Conservation (phyloP, 2,888 invertebrate species). For the Trichogramma dendrolimi region DNA sequence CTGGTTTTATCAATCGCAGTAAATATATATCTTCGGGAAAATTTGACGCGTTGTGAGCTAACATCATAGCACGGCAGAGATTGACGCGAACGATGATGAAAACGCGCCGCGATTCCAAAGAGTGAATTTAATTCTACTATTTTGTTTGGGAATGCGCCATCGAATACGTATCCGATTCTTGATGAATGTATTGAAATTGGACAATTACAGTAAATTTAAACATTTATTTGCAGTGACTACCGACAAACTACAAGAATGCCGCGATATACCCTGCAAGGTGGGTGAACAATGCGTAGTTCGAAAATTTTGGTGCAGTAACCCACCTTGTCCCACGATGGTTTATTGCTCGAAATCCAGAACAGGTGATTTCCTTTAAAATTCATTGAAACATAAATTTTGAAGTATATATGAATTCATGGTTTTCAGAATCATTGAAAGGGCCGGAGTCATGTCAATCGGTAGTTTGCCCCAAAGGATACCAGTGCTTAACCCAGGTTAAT, state of each 20-base stretch:
- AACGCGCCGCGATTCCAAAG: too few species aligned
- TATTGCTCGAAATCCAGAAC: slow-evolving; percentile 39
- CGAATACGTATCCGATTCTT: too few species aligned
- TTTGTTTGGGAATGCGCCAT: too few species aligned
- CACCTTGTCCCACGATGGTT: slow-evolving; percentile 42
- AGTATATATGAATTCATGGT: background rate
- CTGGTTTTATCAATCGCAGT: too few species aligned
- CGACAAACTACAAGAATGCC: slow-evolving; percentile 33
- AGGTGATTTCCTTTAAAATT: slow-evolving; percentile 32
- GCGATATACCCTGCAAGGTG: slow-evolving; percentile 33
- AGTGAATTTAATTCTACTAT: too few species aligned
- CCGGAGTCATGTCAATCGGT: slow-evolving; percentile 40
- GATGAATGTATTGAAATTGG: too few species aligned
- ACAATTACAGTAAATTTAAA: background rate
- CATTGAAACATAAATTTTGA: background rate
- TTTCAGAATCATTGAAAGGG: slow-evolving; percentile 40
- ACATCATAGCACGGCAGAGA: too few species aligned
- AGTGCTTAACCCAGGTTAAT: slow-evolving; percentile 37
- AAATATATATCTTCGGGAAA: too few species aligned
- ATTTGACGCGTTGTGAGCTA: too few species aligned
- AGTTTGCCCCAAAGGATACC: slow-evolving; percentile 36
- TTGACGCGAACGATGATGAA: too few species aligned
- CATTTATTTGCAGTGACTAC: background rate
- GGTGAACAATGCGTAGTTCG: slow-evolving; percentile 38
- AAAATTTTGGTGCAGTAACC: slow-evolving; percentile 40